Conservation (phyloP, 2,888 invertebrate genomes). For the Sarcophaga rosellei region DNA sequence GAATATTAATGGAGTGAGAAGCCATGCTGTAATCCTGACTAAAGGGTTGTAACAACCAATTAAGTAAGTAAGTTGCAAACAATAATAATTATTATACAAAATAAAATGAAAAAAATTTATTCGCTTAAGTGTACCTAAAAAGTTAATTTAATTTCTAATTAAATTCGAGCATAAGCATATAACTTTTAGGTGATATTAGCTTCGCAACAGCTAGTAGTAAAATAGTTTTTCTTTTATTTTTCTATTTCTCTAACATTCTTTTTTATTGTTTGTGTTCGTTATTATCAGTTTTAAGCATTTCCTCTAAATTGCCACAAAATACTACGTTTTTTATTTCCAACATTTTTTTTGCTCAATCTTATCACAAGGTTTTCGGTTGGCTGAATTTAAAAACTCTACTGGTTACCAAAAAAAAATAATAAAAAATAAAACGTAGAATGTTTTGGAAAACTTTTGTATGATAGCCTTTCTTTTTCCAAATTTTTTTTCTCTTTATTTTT, state of each 20-base stretch:
- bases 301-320: conserved; percentile 44
- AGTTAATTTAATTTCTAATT: too few species aligned
- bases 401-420: conserved; percentile 26
- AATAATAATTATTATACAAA: too few species aligned
- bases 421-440: conserved; percentile 7
- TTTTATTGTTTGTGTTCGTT: conserved; percentile 33
- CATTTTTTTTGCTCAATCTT: conserved; percentile 54
- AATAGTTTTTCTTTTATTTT: conserved; percentile 31
- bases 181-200: too few species aligned
- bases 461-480: conserved; percentile 36
- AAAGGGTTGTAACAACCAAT: too few species aligned
- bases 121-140: too few species aligned
- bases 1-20: too few species aligned
- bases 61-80: too few species aligned
- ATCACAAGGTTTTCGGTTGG: conserved; percentile 68
- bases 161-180: too few species aligned
- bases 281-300: conserved; percentile 62
- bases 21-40: too few species aligned
- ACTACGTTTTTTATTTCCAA: background rate
- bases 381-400: conserved; percentile 66
- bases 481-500: conserved; percentile 33
- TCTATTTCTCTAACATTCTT: conserved; percentile 8
- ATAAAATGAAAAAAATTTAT: too few species aligned
- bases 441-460: conserved; percentile 55
- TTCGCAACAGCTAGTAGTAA: background rate